Percentiles rank a stretch among this genome's conserved stretches.
These are phyloP conservation scores for Actinernus sp. DNA, from an alignment of 92 coral and sea anemone genomes.

Conservation along the genomic window DNA sequence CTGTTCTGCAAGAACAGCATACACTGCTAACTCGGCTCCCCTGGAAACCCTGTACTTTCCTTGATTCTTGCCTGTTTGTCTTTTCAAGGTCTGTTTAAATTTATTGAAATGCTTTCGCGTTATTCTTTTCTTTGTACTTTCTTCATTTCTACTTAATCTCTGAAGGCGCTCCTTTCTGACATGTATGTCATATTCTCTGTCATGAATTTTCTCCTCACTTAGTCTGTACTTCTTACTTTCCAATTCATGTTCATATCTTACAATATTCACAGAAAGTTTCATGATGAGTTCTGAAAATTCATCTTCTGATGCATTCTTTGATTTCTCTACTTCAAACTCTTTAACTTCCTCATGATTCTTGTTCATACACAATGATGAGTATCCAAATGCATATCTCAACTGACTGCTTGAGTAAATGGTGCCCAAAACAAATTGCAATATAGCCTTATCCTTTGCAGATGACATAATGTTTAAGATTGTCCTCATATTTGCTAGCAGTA, in stretches of 20 bases:
- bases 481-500: slow-evolving; percentile 8
- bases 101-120: slow-evolving; percentile 6
- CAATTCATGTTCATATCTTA: slow-evolving; percentile 2
- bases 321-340: slow-evolving; percentile 22
- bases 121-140: background rate
- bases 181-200: slow-evolving; percentile 23
- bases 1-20: slow-evolving; percentile 36
- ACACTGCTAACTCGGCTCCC: slow-evolving; percentile 41
- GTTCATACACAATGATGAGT: slow-evolving; percentile 34
- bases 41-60: slow-evolving; percentile 27
- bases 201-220: slow-evolving; percentile 28
- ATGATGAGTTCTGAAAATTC: slow-evolving; percentile 34
- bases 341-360: slow-evolving; percentile 12
- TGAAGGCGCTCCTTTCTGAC: slow-evolving; percentile 8
- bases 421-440: slow-evolving; percentile 41
- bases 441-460: slow-evolving; percentile 46
- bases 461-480: slow-evolving; percentile 15
- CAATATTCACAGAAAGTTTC: slow-evolving; percentile 24
- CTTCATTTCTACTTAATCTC: slow-evolving; percentile 2
- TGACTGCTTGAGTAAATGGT: slow-evolving; percentile 31
- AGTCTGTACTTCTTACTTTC: slow-evolving; percentile 46
- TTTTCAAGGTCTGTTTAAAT: slow-evolving; percentile 11
- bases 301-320: slow-evolving; percentile 19
- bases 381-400: slow-evolving; percentile 34
- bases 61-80: slow-evolving; percentile 28